Evolutionary conservation across 2,888 invertebrate species (phyloP).

Genomic region (Thymelicus lineola): DNA sequence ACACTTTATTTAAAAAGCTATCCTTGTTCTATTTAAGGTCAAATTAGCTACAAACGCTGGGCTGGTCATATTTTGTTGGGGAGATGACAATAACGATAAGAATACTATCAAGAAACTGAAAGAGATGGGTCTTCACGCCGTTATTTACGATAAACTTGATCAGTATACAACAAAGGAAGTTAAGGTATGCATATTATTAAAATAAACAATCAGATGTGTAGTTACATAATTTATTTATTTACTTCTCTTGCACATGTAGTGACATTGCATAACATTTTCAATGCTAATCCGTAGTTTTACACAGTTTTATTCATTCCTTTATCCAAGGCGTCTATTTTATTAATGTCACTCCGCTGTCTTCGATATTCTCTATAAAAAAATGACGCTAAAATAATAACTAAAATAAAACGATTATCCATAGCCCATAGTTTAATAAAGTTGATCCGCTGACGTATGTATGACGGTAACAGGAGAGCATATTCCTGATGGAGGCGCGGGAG

Average conservation of each 20-base stretch:
- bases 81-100: constrained; percentile 96
- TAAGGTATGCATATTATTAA: constrained; percentile 71
- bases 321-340: background rate
- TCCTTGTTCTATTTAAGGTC: constrained; percentile 78
- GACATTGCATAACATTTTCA: background rate
- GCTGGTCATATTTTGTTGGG: constrained; percentile 98
- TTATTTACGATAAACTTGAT: constrained; percentile 98
- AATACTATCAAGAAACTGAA: constrained; percentile 94
- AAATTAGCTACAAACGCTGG: constrained; percentile 91
- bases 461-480: constrained; percentile 89
- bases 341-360: background rate
- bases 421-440: background rate
- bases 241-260: background rate
- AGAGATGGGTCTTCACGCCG: constrained; percentile 95
- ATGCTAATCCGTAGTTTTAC: background rate
- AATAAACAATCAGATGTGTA: background rate
- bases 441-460: background rate
- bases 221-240: background rate
- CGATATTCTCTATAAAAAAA: no score
- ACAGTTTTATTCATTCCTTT: background rate
- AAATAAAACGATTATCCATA: no score
- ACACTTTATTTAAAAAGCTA: no score
- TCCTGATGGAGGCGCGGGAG: constrained; percentile 91
- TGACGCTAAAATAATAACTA: no score
- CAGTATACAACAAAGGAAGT: constrained; percentile 89